Conservation (phyloP, 2,888 invertebrate species). For the Asteroscopus sphinx region DNA sequence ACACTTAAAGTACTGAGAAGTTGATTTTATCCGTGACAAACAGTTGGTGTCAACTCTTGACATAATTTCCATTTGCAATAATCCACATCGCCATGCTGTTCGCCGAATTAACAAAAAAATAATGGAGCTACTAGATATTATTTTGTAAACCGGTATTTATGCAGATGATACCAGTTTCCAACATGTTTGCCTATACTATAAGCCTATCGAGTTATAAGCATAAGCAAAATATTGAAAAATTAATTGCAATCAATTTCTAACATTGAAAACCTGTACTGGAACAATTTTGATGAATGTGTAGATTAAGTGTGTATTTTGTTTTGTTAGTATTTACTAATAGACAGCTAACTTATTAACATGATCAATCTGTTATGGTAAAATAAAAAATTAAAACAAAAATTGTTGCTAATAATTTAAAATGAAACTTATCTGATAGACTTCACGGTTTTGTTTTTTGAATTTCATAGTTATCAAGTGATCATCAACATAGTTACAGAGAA, state of each 20-base stretch:
- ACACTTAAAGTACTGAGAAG: slow-evolving; percentile 13
- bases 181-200: slow-evolving; percentile 32
- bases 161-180: slow-evolving; percentile 51
- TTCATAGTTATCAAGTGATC: too few species aligned
- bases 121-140: slow-evolving; percentile 46
- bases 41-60: slow-evolving; percentile 32
- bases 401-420: not conserved
- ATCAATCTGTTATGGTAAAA: slow-evolving; percentile 1
- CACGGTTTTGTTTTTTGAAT: too few species aligned
- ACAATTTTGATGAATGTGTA: slow-evolving; percentile 45
- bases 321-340: slow-evolving; percentile 24
- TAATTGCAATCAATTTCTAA: slow-evolving; percentile 50
- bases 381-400: not conserved
- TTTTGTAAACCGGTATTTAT: slow-evolving; percentile 52
- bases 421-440: not conserved
- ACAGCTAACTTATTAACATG: slow-evolving; percentile 22
- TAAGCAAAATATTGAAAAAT: slow-evolving; percentile 53
- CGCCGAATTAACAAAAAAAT: slow-evolving; percentile 43
- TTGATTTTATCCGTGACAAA: slow-evolving; percentile 30
- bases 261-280: slow-evolving; percentile 37
- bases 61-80: slow-evolving; percentile 41
- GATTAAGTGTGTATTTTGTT: slow-evolving; percentile 37
- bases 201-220: slow-evolving; percentile 38
- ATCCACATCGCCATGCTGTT: slow-evolving; percentile 32
- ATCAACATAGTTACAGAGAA: too few species aligned